phyloP scores from a whole-genome alignment of 2,888 invertebrate genomes.

The Pheosia tremula region DNA sequence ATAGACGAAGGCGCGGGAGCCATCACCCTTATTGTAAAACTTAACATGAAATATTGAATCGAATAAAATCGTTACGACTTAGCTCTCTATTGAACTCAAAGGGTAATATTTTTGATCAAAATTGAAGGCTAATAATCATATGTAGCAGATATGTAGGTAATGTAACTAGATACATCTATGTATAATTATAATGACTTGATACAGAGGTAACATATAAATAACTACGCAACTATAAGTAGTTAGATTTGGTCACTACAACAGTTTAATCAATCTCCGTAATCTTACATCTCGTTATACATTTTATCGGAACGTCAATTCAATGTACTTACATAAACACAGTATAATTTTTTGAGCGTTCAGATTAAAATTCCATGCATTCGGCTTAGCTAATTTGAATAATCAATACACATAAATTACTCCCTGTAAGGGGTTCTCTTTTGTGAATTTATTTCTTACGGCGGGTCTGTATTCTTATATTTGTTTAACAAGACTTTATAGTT shows the following conservation, averaged over 20 bases:
- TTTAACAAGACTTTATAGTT: slow-evolving; percentile 18
- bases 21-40: background rate
- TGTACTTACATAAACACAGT: slow-evolving; percentile 28
- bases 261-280: slow-evolving; percentile 37
- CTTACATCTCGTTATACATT: slow-evolving; percentile 35
- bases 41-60: background rate
- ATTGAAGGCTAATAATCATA: too few species aligned
- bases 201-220: background rate
- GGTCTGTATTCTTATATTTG: slow-evolving; percentile 22
- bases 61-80: background rate
- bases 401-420: slow-evolving; percentile 44
- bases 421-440: slow-evolving; percentile 33
- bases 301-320: slow-evolving; percentile 26
- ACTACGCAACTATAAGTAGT: background rate
- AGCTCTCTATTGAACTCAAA: background rate
- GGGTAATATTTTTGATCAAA: too few species aligned
- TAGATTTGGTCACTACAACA: slow-evolving; percentile 24
- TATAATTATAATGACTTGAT: background rate
- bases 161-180: too few species aligned
- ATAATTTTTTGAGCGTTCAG: slow-evolving; percentile 40
- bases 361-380: slow-evolving; percentile 52
- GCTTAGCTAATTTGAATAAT: slow-evolving; percentile 46
- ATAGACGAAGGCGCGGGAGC: background rate
- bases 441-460: slow-evolving; percentile 24
- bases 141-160: too few species aligned